Percentiles rank a stretch among this genome's conserved stretches.
These are phyloP conservation scores for Centropyge bicolor DNA, from an alignment of 2,797 vertebrate species.

Conservation along the genomic window DNA sequence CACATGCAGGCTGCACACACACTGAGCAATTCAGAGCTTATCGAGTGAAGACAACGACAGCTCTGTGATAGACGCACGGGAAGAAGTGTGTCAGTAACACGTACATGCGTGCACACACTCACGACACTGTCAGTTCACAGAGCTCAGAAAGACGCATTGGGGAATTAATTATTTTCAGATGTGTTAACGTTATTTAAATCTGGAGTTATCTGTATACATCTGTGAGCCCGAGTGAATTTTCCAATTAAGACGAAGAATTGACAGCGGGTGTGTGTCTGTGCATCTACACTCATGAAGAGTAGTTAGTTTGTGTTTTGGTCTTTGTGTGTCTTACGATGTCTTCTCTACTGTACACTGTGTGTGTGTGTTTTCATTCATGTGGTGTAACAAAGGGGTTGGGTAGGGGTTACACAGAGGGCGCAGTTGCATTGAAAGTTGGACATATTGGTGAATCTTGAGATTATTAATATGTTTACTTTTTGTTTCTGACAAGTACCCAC, in stretches of 20 bases:
- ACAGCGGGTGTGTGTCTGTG: neutral
- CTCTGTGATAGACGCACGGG: conserved; percentile 66
- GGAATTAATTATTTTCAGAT: conserved; percentile 72
- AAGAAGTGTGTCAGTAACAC: conserved; percentile 39
- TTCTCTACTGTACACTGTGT: neutral
- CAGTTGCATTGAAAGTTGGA: neutral
- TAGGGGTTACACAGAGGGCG: neutral
- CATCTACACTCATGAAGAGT: neutral
- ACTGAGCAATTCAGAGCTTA: conserved; percentile 53
- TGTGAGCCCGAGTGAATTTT: conserved; percentile 15
- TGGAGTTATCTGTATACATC: conserved; percentile 38
- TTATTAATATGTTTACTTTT: conserved; percentile 6
- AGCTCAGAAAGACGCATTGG: conserved; percentile 32
- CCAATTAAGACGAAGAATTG: conserved; percentile 22
- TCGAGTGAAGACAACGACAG: conserved; percentile 63
- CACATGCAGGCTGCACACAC: conserved; percentile 39
- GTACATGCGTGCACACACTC: neutral
- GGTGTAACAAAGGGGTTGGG: no score
- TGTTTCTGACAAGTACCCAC: neutral
- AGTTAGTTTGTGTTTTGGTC: neutral
- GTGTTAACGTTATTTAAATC: conserved; percentile 63
- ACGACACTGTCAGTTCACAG: conserved; percentile 28
- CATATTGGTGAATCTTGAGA: neutral
- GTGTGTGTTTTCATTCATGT: neutral
- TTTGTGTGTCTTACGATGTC: neutral